phyloP scores from a whole-genome alignment of 2,888 invertebrate species.

The Phrixothrix hirtus region DNA sequence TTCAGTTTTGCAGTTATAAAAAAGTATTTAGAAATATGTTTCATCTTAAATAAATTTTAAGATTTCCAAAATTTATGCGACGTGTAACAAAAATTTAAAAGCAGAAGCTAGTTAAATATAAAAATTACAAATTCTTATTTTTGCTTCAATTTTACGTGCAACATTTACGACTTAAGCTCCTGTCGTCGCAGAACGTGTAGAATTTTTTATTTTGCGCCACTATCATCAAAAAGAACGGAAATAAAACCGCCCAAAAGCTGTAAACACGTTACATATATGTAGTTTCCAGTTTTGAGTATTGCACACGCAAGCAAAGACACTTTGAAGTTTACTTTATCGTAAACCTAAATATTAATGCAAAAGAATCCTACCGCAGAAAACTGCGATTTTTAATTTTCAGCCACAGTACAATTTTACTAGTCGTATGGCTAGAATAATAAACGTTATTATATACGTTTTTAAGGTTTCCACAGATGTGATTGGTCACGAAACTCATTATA shows the following conservation, averaged over 20 bases:
- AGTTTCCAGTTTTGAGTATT: not conserved
- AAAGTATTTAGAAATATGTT: too few species aligned
- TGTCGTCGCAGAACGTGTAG: not conserved
- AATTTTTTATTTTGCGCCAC: not conserved
- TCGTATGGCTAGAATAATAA: not conserved
- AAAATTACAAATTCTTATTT: not conserved
- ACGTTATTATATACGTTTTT: too few species aligned
- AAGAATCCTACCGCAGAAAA: conserved; percentile 3
- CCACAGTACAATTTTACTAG: not conserved
- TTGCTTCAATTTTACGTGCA: not conserved
- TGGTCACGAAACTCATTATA: conserved; percentile 39
- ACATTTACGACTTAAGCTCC: not conserved
- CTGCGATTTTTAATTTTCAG: not conserved
- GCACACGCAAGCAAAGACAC: not conserved
- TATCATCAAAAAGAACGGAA: not conserved
- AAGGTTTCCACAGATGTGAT: conserved; percentile 26
- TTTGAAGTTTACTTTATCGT: conserved; percentile 4
- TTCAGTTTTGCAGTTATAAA: too few species aligned
- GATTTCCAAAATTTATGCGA: too few species aligned
- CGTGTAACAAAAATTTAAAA: not conserved
- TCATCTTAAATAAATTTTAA: too few species aligned
- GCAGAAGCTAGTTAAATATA: not conserved
- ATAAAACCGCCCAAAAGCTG: not conserved
- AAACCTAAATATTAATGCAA: conserved; percentile 15
- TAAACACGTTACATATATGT: not conserved